Conservation (phyloP, 2,113 vertebrate genomes). For the Tachycineta bicolor region DNA sequence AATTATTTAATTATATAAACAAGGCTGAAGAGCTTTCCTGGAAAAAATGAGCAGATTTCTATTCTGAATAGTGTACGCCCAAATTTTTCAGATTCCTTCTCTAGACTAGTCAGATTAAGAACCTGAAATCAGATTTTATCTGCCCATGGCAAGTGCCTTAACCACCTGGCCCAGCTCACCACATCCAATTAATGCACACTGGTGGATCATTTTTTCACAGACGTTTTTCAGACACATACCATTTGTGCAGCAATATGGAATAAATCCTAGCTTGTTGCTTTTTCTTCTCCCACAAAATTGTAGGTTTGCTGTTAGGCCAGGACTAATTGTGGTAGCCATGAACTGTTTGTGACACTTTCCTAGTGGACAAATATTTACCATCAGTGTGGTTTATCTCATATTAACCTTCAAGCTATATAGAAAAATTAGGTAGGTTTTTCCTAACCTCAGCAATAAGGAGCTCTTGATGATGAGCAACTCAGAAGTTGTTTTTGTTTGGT, state of each 20-base stretch:
- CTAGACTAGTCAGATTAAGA: background rate
- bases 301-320: background rate
- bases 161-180: background rate
- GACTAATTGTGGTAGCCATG: background rate
- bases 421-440: background rate
- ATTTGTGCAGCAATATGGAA: background rate
- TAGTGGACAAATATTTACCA: background rate
- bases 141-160: background rate
- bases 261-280: background rate
- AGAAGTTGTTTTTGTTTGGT: background rate
- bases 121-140: background rate
- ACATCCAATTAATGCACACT: background rate
- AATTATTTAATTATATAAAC: background rate
- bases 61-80: background rate
- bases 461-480: background rate
- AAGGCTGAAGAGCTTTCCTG: background rate
- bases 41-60: background rate
- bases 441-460: background rate
- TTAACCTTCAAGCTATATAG: background rate
- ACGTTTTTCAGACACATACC: background rate
- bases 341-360: background rate
- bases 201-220: background rate
- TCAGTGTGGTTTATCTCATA: background rate
- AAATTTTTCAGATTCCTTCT: background rate
- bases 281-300: rapidly evolving